These are phyloP conservation scores for Hassar affinis DNA, from an alignment of 2,113 vertebrate species.

Conservation along the genomic window DNA sequence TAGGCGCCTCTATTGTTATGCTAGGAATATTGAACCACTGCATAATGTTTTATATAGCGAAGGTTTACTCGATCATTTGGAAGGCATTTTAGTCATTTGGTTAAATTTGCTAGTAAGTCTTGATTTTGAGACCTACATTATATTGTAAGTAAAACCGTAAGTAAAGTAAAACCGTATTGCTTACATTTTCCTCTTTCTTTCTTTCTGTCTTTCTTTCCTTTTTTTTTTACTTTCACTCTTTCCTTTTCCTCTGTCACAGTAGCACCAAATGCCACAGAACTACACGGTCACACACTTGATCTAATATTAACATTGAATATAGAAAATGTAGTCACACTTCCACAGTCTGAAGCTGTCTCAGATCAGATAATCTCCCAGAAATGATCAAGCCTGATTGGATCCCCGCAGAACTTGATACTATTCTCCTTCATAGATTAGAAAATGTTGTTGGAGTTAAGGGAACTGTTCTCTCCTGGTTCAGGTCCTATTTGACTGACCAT, in stretches of 20 bases:
- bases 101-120: background rate
- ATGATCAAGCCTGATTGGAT: too few relatives aligned
- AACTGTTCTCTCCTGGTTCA: too few relatives aligned
- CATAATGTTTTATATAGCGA: background rate
- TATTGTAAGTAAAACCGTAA: background rate
- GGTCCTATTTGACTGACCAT: too few relatives aligned
- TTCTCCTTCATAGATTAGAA: too few relatives aligned
- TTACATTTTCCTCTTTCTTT: background rate
- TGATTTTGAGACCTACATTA: background rate
- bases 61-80: background rate
- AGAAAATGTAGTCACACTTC: too few relatives aligned
- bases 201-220: background rate
- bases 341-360: too few relatives aligned
- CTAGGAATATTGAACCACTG: background rate
- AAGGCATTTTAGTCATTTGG: background rate
- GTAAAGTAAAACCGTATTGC: background rate
- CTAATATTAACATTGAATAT: too few relatives aligned
- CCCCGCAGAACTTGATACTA: too few relatives aligned
- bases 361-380: too few relatives aligned
- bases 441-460: too few relatives aligned
- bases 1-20: conserved; percentile 19
- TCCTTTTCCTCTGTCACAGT: background rate
- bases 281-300: background rate
- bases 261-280: background rate
- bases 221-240: background rate